Conservation (phyloP, 2,797 vertebrate species). For the Telmatherina bonti region DNA sequence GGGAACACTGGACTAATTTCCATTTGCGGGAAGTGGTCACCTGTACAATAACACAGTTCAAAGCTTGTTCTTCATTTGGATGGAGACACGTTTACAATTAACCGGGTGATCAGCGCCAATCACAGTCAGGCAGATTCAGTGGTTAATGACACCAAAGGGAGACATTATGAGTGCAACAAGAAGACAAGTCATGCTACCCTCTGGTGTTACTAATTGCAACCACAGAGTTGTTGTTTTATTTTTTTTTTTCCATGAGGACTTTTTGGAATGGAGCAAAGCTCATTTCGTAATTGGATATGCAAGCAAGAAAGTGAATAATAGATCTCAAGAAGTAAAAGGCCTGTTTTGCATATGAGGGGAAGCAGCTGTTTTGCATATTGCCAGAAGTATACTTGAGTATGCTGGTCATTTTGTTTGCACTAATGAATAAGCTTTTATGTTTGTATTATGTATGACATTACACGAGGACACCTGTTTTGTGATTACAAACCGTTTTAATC, state of each 20-base stretch:
- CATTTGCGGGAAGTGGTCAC: constrained; percentile 22
- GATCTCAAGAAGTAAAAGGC: constrained; percentile 75
- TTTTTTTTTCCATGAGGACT: constrained; percentile 13
- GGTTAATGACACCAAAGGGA: constrained; percentile 68
- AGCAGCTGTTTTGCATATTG: constrained; percentile 74
- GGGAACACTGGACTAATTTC: constrained; percentile 10
- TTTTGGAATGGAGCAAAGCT: constrained; percentile 70
- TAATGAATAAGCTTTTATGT: constrained; percentile 73
- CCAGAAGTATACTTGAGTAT: constrained; percentile 62
- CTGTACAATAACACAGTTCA: constrained; percentile 17
- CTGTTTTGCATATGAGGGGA: constrained; percentile 76
- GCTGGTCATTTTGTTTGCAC: constrained; percentile 73
- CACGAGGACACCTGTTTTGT: constrained; percentile 63
- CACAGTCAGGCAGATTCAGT: constrained; percentile 49
- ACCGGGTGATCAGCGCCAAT: constrained; percentile 49
- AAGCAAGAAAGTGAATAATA: constrained; percentile 79
- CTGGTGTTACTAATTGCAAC: constrained; percentile 79
- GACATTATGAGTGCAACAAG: constrained; percentile 64
- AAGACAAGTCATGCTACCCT: constrained; percentile 69
- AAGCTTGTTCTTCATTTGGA: constrained; percentile 18
- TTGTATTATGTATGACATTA: constrained; percentile 61
- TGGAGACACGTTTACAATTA: constrained; percentile 32
- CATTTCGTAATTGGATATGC: constrained; percentile 80
- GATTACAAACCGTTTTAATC: constrained; percentile 56
- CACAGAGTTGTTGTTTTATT: constrained; percentile 46